Evolutionary conservation across 30 jellyfish, hydroid and myxozoan species (phyloP).

Genomic region (Morbakka virulenta): DNA sequence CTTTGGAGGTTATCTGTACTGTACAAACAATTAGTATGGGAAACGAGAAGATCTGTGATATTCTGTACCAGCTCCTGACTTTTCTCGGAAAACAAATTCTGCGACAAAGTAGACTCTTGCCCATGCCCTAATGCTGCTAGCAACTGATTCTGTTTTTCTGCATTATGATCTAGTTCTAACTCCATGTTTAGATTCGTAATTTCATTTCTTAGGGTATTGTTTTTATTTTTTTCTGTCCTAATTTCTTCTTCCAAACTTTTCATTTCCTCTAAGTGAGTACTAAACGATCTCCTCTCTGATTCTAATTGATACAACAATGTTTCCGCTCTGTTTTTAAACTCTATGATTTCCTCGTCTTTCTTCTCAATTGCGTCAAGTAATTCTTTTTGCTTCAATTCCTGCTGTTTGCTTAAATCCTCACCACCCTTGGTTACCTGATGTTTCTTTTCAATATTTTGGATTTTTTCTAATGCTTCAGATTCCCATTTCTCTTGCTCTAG

Average conservation of each 20-base stretch:
- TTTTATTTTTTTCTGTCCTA: no score
- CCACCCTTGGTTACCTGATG: neutral
- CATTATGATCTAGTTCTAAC: neutral
- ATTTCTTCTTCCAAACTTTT: neutral
- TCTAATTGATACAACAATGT: neutral
- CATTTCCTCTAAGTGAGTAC: neutral
- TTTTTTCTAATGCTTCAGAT: slow-evolving; percentile 13
- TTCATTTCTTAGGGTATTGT: neutral
- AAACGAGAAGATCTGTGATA: no score
- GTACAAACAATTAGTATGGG: neutral
- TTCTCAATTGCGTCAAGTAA: neutral
- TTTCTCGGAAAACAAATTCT: no score
- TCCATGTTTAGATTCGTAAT: neutral
- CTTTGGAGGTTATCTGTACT: neutral
- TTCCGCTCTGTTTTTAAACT: neutral
- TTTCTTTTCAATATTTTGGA: neutral
- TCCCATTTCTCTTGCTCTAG: slow-evolving; percentile 31
- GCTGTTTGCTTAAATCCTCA: neutral
- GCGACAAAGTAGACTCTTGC: neutral
- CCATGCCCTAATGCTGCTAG: neutral
- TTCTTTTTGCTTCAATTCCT: neutral
- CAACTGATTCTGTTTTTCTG: neutral
- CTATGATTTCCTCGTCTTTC: neutral
- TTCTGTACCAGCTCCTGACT: no score
- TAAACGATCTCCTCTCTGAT: neutral